Percentiles rank a stretch among this genome's conserved stretches.
Conservation (phyloP, 2,888 invertebrate species). For the Oegoconia quadripuncta region DNA sequence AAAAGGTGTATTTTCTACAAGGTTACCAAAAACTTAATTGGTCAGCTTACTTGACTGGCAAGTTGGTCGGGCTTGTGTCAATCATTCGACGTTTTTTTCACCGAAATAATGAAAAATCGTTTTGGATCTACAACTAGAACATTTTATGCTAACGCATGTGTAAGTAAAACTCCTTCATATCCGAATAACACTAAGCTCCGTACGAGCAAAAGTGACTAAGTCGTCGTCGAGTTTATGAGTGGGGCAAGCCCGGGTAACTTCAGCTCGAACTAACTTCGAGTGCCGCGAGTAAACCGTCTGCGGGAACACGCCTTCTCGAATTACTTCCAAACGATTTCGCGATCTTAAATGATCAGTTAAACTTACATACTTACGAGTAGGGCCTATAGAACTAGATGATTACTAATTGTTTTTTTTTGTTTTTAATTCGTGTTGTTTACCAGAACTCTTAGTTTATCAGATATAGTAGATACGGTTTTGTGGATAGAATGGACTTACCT, state of each 20-base stretch:
- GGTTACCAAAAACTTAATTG: no score
- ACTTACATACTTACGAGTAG: conserved; percentile 47
- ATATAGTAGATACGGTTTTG: no score
- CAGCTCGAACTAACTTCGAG: conserved; percentile 55
- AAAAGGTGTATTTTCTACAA: no score
- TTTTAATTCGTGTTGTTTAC: no score
- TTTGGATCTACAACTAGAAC: no score
- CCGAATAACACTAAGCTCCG: conserved; percentile 33
- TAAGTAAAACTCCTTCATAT: conserved; percentile 25
- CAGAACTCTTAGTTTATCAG: no score
- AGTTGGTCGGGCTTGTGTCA: no score
- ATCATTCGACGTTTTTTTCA: neutral
- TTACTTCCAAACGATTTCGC: conserved; percentile 67
- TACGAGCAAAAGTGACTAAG: conserved; percentile 56
- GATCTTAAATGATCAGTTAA: conserved; percentile 57
- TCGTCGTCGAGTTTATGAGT: conserved; percentile 62
- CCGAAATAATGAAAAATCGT: neutral
- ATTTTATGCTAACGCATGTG: neutral
- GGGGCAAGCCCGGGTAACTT: conserved; percentile 50
- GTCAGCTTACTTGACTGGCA: no score
- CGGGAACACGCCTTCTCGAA: conserved; percentile 53
- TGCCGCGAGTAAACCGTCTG: conserved; percentile 58
- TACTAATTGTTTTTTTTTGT: no score
- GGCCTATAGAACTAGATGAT: no score
- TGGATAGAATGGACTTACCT: no score